Conservation (phyloP, 2,113 vertebrate genomes). For the Trichechus manatus region DNA sequence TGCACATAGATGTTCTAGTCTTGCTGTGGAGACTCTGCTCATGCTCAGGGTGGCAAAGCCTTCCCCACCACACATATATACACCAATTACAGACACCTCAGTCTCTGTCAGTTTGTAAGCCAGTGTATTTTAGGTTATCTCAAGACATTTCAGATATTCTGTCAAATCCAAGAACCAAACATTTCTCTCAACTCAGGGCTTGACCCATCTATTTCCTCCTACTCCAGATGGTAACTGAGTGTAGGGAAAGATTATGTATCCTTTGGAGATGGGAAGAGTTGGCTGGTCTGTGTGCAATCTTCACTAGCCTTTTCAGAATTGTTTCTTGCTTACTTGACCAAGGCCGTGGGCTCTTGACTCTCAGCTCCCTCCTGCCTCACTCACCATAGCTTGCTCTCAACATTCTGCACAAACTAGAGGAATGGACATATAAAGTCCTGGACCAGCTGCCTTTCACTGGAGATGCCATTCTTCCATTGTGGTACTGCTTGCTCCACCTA, state of each 20-base stretch:
- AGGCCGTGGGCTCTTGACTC: neutral
- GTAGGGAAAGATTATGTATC: neutral
- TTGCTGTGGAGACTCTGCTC: neutral
- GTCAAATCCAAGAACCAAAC: neutral
- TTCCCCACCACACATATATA: neutral
- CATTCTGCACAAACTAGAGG: neutral
- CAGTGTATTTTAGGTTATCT: neutral
- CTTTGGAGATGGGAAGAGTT: neutral
- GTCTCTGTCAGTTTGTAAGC: neutral
- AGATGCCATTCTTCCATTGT: neutral
- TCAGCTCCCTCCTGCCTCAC: neutral
- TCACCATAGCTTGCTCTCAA: neutral
- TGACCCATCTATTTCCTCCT: neutral
- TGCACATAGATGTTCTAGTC: neutral
- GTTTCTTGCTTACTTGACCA: neutral
- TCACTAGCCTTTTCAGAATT: neutral
- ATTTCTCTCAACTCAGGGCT: neutral
- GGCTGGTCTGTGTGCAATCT: neutral
- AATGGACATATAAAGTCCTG: fast-evolving
- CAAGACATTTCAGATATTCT: neutral
- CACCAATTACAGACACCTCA: neutral
- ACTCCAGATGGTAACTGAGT: neutral
- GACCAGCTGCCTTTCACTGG: neutral
- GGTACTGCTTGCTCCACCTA: fast-evolving
- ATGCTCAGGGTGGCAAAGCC: neutral